Percentiles rank a stretch among this genome's conserved stretches.
These are phyloP conservation scores for Pampus argenteus DNA, from an alignment of 2,797 vertebrate genomes.

Conservation along the genomic window DNA sequence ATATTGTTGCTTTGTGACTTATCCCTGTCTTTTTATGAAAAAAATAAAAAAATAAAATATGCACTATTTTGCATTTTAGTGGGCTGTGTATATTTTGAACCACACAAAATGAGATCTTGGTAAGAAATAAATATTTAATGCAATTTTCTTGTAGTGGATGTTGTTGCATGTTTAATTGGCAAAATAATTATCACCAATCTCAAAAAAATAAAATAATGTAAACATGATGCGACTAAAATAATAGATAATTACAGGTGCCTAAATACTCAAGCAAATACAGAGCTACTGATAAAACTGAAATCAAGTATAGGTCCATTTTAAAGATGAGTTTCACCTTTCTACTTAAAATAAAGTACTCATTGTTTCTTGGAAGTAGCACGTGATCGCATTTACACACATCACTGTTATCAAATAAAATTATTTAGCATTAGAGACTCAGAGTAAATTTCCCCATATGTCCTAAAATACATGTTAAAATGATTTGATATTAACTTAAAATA, in stretches of 20 bases:
- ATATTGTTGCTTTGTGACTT: slow-evolving; percentile 80
- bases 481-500: slow-evolving; percentile 14
- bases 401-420: slow-evolving; percentile 15
- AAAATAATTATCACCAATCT: slow-evolving; percentile 1
- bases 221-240: slow-evolving; percentile 28
- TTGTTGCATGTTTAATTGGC: slow-evolving; percentile 23
- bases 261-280: slow-evolving; percentile 26
- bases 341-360: slow-evolving; percentile 15
- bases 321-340: background rate
- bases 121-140: slow-evolving; percentile 64
- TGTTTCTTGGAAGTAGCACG: slow-evolving; percentile 34
- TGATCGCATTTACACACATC: slow-evolving; percentile 25
- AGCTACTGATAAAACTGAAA: slow-evolving; percentile 1
- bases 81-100: slow-evolving; percentile 30
- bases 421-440: background rate
- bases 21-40: slow-evolving; percentile 80
- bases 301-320: slow-evolving; percentile 12
- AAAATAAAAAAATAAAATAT: slow-evolving; percentile 69
- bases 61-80: slow-evolving; percentile 65
- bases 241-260: slow-evolving; percentile 7
- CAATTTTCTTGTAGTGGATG: slow-evolving; percentile 30
- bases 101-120: slow-evolving; percentile 5
- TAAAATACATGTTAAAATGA: slow-evolving; percentile 7
- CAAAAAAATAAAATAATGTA: slow-evolving; percentile 25
- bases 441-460: slow-evolving; percentile 20